A percentile compares a stretch with the other conserved stretches of the same genome.
Evolutionary conservation across 2,888 invertebrate genomes (phyloP).

Genomic region (Diaprepes abbreviatus): DNA sequence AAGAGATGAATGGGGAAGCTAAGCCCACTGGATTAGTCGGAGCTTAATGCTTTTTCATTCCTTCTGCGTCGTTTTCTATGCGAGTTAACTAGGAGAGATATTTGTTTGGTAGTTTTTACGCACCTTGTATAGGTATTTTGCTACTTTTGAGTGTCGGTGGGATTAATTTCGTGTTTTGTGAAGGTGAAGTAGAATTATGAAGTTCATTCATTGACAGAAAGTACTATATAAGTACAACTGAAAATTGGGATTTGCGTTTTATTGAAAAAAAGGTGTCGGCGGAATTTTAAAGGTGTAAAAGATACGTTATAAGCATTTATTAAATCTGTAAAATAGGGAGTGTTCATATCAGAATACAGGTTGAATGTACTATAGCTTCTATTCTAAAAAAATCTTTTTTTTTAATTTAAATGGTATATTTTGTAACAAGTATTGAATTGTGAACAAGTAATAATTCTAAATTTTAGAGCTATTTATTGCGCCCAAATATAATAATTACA

Average conservation of each 20-base stretch:
- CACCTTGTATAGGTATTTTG: conserved; percentile 35
- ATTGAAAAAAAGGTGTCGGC: conserved; percentile 17
- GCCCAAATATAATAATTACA: no score
- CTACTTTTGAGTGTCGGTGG: conserved; percentile 22
- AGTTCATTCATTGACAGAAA: conserved; percentile 23
- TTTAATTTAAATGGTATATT: no score
- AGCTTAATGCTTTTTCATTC: conserved; percentile 42
- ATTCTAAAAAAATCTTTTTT: no score
- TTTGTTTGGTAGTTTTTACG: conserved; percentile 38
- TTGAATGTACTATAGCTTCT: no score
- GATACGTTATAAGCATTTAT: no score
- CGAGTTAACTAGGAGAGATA: conserved; percentile 28
- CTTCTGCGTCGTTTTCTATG: conserved; percentile 36
- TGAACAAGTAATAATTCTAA: no score
- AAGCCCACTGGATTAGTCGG: conserved; percentile 43
- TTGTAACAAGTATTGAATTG: no score
- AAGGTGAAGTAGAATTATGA: conserved; percentile 16
- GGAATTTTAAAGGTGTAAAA: background rate
- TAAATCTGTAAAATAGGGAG: no score
- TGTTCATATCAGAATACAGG: no score
- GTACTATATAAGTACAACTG: conserved; percentile 16
- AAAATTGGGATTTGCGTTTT: conserved; percentile 8
- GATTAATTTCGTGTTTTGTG: conserved; percentile 21
- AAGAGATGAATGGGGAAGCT: conserved; percentile 46
- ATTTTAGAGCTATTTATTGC: no score